These are phyloP conservation scores for Leptopilina drosophilae DNA, from an alignment of 2,888 invertebrate species.

Conservation along the genomic window DNA sequence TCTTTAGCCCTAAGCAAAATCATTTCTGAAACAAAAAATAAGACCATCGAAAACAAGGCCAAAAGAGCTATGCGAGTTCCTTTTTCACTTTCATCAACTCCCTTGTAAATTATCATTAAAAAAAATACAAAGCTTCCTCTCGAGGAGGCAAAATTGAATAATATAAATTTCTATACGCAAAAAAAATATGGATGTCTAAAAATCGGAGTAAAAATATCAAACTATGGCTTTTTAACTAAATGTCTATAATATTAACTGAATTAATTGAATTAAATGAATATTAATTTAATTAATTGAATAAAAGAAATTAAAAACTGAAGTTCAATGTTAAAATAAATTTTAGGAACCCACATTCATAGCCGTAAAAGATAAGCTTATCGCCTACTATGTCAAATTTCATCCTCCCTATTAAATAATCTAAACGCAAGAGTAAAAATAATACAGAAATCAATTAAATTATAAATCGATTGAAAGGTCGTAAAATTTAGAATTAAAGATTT, in stretches of 20 bases:
- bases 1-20: neutral
- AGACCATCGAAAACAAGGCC: conserved; percentile 19
- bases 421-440: neutral
- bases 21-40: neutral
- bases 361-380: conserved; percentile 28
- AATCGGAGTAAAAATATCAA: neutral
- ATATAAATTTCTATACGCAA: too few relatives aligned
- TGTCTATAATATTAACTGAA: conserved; percentile 5
- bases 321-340: neutral
- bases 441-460: neutral
- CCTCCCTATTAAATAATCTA: neutral
- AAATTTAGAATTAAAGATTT: neutral
- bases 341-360: conserved; percentile 21
- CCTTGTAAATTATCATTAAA: neutral
- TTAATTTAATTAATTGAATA: neutral
- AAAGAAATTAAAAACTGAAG: neutral
- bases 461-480: neutral
- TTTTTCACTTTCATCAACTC: conserved; percentile 2
- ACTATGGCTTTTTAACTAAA: neutral
- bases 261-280: too few relatives aligned
- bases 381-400: neutral
- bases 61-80: conserved; percentile 37
- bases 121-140: neutral
- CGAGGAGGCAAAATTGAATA: too few relatives aligned
- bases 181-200: too few relatives aligned